Base-by-base conservation (phyloP, 2,113 vertebrate genomes). In the Salvelinus namaycush region DNA sequence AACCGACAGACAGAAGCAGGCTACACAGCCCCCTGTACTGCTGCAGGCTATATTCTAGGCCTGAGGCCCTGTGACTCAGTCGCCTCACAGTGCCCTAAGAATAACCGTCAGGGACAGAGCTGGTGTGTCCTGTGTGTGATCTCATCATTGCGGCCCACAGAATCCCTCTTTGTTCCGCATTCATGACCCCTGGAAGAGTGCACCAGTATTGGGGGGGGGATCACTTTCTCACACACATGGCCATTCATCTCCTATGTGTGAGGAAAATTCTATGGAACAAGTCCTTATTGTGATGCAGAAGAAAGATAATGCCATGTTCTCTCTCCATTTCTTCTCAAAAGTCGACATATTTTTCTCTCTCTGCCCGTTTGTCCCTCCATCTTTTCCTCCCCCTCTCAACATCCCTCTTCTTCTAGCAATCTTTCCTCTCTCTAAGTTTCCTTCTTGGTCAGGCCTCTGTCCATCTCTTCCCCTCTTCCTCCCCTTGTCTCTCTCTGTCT, bases 231-330 rank as follows among this genome's bases (percentile, higher is more conserved):
- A 95, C 94, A 95, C 95, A 95, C 90, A 92, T 76, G 1, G 4
- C 92, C 90, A 94, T 95, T 95, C 94, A 95, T 92, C 74, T 81
- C 79, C 76, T 68, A 71, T 69, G 73, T 18, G 76, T 76, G 68
- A 68, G 78, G 54, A 78, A 76, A 72, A 59, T 85, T 89, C 73
- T 86, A 79, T 80, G 4, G 86, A 95, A 94, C 93, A 94, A 79
- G 90, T 90, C 92, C 87, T 94, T 92, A 94, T 93, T 94, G 92
- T 94, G 90, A 89, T 86, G 82, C 85, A 85, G 86, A 91, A 89
- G 91, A 62, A 51, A 83, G 89, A 91, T 93, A 92, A 88, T 88
- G 89, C 83, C 86, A 82, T 87, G 87, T 87, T 93, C 94, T 91
- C 90, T 91, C 80, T 13, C 27, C 4, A 18, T 59, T 62, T 69